Conservation (phyloP, 2,888 invertebrate genomes). For the Nowickia ferox region DNA sequence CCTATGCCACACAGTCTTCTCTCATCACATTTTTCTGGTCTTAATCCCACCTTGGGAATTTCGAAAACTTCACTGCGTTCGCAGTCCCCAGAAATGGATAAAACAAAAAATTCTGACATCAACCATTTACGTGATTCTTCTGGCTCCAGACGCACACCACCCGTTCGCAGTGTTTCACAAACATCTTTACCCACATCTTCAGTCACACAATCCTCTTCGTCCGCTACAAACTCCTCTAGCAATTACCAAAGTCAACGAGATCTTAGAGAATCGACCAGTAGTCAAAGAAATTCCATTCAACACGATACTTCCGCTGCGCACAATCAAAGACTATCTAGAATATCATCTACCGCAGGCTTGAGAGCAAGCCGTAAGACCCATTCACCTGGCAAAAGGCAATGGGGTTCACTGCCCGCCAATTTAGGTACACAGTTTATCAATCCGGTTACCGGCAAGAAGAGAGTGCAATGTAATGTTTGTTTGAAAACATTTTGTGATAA, state of each 20-base stretch:
- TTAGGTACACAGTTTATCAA: slow-evolving; percentile 95
- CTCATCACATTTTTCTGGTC: slow-evolving; percentile 84
- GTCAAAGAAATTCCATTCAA: slow-evolving; percentile 72
- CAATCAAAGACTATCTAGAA: slow-evolving; percentile 75
- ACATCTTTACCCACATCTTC: slow-evolving; percentile 39
- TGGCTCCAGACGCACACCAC: slow-evolving; percentile 61
- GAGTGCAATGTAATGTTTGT: slow-evolving; percentile 99
- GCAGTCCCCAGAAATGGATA: slow-evolving; percentile 76
- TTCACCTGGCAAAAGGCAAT: slow-evolving; percentile 88
- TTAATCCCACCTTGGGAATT: slow-evolving; percentile 73
- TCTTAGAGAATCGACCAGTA: slow-evolving; percentile 65
- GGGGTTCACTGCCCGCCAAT: slow-evolving; percentile 91
- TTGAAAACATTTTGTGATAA: slow-evolving; percentile 99
- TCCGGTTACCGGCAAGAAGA: slow-evolving; percentile 96
- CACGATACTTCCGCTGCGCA: slow-evolving; percentile 72
- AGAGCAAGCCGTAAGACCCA: slow-evolving; percentile 81
- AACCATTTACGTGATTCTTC: slow-evolving; percentile 84
- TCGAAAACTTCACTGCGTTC: slow-evolving; percentile 73
- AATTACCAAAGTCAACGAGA: slow-evolving; percentile 76
- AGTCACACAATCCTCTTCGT: slow-evolving; percentile 60
- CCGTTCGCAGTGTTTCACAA: slow-evolving; percentile 69
- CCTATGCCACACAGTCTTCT: slow-evolving; percentile 86
- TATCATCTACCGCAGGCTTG: slow-evolving; percentile 75
- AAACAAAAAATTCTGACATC: slow-evolving; percentile 83
- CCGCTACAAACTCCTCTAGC: slow-evolving; percentile 72